Percentiles rank a stretch among this genome's conserved stretches.
These are phyloP conservation scores for Cristatella mucedo DNA, from an alignment of 2,888 invertebrate species.

Conservation along the genomic window DNA sequence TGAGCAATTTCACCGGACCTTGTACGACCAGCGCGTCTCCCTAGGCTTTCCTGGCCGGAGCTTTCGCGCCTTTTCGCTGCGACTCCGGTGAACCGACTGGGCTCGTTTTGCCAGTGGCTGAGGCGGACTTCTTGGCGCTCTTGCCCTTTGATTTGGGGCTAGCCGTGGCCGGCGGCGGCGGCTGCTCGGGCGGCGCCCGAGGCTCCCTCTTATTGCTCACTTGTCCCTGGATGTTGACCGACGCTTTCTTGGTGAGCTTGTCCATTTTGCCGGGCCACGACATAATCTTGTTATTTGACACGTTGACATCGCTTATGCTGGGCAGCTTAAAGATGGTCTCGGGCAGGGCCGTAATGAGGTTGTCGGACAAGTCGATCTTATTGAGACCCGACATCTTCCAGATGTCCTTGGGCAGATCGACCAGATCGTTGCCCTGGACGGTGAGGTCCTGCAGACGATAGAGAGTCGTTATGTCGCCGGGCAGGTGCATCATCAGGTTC, in stretches of 20 bases:
- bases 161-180: constrained; percentile 12
- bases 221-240: constrained; percentile 14
- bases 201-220: constrained; percentile 20
- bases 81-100: constrained; percentile 1
- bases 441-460: constrained; percentile 19
- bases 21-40: too few relatives aligned
- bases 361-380: constrained; percentile 60
- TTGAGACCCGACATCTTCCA: constrained; percentile 45
- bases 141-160: constrained; percentile 17
- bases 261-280: constrained; percentile 30
- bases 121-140: constrained; percentile 14
- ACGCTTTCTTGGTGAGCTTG: constrained; percentile 21
- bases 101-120: constrained; percentile 13
- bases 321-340: constrained; percentile 31
- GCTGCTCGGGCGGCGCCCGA: constrained; percentile 20
- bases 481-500: constrained; percentile 7
- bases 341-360: constrained; percentile 49
- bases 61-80: constrained; percentile 2
- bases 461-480: constrained; percentile 7
- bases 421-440: constrained; percentile 26
- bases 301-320: constrained; percentile 22
- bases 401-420: constrained; percentile 25
- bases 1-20: too few relatives aligned
- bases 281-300: constrained; percentile 30
- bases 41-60: constrained; percentile 5